These are phyloP conservation scores for Dilophus febrilis DNA, from an alignment of 2,888 invertebrate species.

Conservation along the genomic window DNA sequence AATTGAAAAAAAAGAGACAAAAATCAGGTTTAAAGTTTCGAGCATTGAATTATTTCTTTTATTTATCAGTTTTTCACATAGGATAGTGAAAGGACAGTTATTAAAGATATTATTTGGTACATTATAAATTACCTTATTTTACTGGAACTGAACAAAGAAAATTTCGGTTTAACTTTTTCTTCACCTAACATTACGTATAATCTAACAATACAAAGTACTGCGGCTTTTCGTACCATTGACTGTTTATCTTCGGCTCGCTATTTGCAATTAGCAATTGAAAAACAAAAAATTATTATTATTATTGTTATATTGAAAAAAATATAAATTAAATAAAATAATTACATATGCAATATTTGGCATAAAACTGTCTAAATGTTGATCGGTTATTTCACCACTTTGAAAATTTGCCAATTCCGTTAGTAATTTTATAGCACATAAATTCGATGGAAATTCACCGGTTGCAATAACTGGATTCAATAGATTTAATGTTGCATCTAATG, in stretches of 20 bases:
- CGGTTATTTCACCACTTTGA: constrained; percentile 50
- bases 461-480: constrained; percentile 64
- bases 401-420: constrained; percentile 69
- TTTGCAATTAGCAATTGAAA: constrained; percentile 16
- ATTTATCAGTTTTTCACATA: too few species aligned
- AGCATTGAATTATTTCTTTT: too few species aligned
- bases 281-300: not conserved
- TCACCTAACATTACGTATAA: constrained; percentile 81
- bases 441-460: constrained; percentile 71
- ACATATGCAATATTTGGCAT: constrained; percentile 83
- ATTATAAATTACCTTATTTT: constrained; percentile 62
- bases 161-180: constrained; percentile 63
- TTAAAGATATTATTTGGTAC: too few species aligned
- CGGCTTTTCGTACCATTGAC: constrained; percentile 86
- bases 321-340: constrained; percentile 13
- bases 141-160: constrained; percentile 68
- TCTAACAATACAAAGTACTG: constrained; percentile 94
- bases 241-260: constrained; percentile 83
- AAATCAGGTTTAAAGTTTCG: too few species aligned
- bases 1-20: constrained; percentile 6
- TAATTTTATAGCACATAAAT: constrained; percentile 85
- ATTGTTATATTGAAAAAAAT: not conserved
- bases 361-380: constrained; percentile 57
- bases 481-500: constrained; percentile 57
- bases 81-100: too few species aligned